These are phyloP conservation scores for Emmelina monodactyla DNA, from an alignment of 2,888 invertebrate species.

Conservation along the genomic window DNA sequence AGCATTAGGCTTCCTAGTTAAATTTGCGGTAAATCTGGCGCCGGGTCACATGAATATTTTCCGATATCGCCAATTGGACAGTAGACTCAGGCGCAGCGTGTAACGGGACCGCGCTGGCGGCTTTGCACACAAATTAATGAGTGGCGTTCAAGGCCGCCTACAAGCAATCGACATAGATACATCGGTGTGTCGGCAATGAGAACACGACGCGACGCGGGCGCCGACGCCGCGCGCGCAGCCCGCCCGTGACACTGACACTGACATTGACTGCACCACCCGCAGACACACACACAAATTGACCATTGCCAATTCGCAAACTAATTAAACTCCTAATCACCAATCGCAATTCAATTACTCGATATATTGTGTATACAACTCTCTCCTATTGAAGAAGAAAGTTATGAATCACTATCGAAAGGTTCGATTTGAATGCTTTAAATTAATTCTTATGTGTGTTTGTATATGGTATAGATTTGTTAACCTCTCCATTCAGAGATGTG, in stretches of 20 bases:
- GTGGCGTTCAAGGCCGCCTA: constrained; percentile 61
- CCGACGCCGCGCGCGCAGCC: too few relatives aligned
- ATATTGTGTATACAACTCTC: too few relatives aligned
- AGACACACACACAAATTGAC: too few relatives aligned
- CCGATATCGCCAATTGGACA: constrained; percentile 35
- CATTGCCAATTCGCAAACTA: too few relatives aligned
- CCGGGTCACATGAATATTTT: constrained; percentile 22
- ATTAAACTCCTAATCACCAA: too few relatives aligned
- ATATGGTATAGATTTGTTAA: constrained; percentile 30
- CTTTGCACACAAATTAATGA: constrained; percentile 62
- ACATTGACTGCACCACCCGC: constrained; percentile 11
- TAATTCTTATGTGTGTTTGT: constrained; percentile 36
- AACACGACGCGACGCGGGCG: constrained; percentile 31
- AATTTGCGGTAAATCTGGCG: not conserved
- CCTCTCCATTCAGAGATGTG: constrained; percentile 41
- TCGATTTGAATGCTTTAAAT: constrained; percentile 20
- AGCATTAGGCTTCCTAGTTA: too few relatives aligned
- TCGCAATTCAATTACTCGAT: too few relatives aligned
- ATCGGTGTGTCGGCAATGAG: constrained; percentile 55
- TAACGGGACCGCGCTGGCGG: constrained; percentile 54
- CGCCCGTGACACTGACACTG: constrained; percentile 21
- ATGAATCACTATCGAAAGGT: too few relatives aligned
- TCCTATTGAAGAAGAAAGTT: too few relatives aligned
- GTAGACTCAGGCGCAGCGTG: constrained; percentile 44
- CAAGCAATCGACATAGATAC: constrained; percentile 63